Conservation (phyloP, 1,140 invertebrate genomes). For the Tetramorium parvispinum region DNA sequence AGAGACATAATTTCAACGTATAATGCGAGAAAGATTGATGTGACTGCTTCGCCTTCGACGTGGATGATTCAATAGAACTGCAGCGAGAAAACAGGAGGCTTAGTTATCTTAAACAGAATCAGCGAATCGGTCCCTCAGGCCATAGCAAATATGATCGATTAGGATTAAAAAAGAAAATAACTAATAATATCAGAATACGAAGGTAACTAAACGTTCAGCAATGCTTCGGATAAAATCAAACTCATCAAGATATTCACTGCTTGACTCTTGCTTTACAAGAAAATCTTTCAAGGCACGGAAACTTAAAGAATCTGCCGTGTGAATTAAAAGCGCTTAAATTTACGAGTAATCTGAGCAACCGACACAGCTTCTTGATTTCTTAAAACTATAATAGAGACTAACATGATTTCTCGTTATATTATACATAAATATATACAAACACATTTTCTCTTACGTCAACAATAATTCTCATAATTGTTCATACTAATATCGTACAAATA, state of each 20-base stretch:
- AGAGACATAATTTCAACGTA: not conserved
- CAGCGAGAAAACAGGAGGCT: not conserved
- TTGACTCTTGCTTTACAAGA: not conserved
- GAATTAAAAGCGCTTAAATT: constrained; percentile 38
- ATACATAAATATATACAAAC: constrained; percentile 82
- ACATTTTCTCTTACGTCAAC: constrained; percentile 77
- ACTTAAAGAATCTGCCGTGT: not conserved
- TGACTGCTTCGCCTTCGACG: not conserved
- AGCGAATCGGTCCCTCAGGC: constrained; percentile 62
- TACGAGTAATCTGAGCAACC: constrained; percentile 68
- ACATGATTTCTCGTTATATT: constrained; percentile 69
- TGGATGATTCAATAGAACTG: not conserved
- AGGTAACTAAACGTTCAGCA: not conserved
- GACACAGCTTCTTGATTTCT: constrained; percentile 69
- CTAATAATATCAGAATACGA: not conserved
- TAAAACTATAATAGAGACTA: constrained; percentile 71
- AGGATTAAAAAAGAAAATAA: constrained; percentile 17
- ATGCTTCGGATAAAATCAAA: constrained; percentile 15
- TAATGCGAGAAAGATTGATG: not conserved
- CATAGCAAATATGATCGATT: not conserved
- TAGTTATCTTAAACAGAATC: constrained; percentile 61
- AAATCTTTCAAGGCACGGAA: not conserved
- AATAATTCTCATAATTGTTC: constrained; percentile 72
- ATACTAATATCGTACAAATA: constrained; percentile 75
- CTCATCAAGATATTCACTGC: not conserved